These are phyloP conservation scores for Aphyosemion australe DNA, from an alignment of 2,113 vertebrate genomes.

Conservation along the genomic window DNA sequence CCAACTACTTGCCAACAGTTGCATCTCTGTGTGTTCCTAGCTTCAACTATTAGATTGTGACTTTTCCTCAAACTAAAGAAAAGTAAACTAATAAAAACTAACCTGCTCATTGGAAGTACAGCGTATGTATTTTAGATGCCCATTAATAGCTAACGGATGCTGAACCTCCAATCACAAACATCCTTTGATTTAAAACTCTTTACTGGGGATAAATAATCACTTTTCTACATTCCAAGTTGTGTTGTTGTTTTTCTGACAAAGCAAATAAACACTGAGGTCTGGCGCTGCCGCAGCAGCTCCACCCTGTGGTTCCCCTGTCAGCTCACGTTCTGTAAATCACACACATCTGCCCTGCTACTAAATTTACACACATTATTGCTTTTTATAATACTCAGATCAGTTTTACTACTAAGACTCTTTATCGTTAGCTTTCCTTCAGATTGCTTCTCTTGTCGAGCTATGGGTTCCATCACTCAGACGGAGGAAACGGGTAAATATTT, in stretches of 20 bases:
- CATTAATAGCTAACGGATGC: too few species aligned
- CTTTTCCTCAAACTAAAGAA: neutral
- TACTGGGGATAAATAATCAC: neutral
- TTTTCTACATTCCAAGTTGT: neutral
- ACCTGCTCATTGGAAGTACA: neutral
- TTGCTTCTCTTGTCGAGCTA: neutral
- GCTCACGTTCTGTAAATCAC: neutral
- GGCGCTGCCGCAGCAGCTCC: slow-evolving; percentile 1
- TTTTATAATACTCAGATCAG: neutral
- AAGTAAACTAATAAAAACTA: neutral
- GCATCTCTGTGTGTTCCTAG: too few species aligned
- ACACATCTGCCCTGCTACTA: slow-evolving; percentile 10
- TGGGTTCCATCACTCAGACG: neutral
- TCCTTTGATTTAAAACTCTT: neutral
- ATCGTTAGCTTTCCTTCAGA: neutral
- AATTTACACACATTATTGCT: slow-evolving; percentile 20
- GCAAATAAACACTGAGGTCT: neutral
- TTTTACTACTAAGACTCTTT: neutral
- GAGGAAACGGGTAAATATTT: slow-evolving; percentile 25
- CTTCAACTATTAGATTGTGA: neutral
- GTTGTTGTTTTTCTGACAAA: neutral
- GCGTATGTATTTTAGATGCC: too few species aligned
- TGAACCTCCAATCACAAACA: neutral
- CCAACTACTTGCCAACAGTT: too few species aligned
- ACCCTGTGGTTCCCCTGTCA: neutral